Conservation (phyloP, 1,140 invertebrate genomes). For the Dinoponera quadriceps region DNA sequence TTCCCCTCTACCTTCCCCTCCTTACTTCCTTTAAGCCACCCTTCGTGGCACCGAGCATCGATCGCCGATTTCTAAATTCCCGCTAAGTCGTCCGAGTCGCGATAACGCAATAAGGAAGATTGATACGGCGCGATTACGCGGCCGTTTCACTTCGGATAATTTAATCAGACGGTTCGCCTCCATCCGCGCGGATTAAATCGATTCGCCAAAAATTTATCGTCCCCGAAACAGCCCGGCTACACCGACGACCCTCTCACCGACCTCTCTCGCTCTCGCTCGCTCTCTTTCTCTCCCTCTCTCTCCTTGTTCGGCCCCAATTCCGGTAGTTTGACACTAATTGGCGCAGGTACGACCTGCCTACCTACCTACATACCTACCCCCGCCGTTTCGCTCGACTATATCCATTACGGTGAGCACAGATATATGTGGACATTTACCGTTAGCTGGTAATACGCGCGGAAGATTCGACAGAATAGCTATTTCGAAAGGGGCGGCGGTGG, state of each 20-base stretch:
- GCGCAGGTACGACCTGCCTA: conserved; percentile 39
- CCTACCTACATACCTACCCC: too few species aligned
- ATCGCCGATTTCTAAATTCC: conserved; percentile 13
- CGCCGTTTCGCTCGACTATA: conserved; percentile 24
- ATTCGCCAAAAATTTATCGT: conserved; percentile 58
- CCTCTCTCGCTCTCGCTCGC: neutral
- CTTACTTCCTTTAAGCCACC: too few species aligned
- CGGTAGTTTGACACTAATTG: conserved; percentile 61
- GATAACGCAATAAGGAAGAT: conserved; percentile 56
- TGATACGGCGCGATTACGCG: conserved; percentile 57
- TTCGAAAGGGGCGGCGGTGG: conserved; percentile 12
- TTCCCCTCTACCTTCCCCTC: too few species aligned
- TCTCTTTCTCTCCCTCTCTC: neutral
- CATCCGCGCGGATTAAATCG: conserved; percentile 45
- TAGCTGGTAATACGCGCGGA: conserved; percentile 57
- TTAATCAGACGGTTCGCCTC: conserved; percentile 46
- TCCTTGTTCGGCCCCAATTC: conserved; percentile 42
- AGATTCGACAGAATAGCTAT: conserved; percentile 57
- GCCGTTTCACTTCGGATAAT: conserved; percentile 34
- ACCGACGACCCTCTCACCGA: neutral
- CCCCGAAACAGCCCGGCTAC: conserved; percentile 7
- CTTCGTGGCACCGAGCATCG: neutral
- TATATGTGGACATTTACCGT: conserved; percentile 55
- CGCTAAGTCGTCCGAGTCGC: conserved; percentile 44
- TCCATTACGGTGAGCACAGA: conserved; percentile 47